A percentile compares a stretch with the other conserved stretches of the same genome.
These are phyloP conservation scores for Boulengeromyrus knoepffleri DNA, from an alignment of 2,113 vertebrate genomes.

Conservation along the genomic window DNA sequence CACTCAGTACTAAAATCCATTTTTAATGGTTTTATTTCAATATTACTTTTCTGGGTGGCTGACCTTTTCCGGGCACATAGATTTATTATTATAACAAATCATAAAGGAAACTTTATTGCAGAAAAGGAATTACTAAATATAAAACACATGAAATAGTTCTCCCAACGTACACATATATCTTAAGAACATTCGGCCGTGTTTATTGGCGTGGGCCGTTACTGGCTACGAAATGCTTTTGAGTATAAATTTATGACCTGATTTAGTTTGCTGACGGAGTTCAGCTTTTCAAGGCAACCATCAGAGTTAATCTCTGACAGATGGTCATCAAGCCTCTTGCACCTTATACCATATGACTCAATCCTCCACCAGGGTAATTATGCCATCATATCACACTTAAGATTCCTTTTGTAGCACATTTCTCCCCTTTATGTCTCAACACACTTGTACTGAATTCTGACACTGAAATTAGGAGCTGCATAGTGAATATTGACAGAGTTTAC, in stretches of 20 bases:
- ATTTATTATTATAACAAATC: slow-evolving; percentile 10
- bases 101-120: slow-evolving; percentile 5
- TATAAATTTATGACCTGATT: slow-evolving; percentile 6
- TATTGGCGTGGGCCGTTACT: background rate
- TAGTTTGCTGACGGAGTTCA: background rate
- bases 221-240: background rate
- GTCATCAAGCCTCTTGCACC: background rate
- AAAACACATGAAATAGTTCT: background rate
- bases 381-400: slow-evolving; percentile 5
- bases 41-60: background rate
- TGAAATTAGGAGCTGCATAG: background rate
- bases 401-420: background rate
- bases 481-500: background rate
- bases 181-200: background rate
- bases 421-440: background rate
- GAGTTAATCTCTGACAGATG: slow-evolving; percentile 11
- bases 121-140: background rate
- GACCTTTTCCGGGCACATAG: background rate
- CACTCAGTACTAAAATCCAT: slow-evolving; percentile 1
- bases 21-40: background rate
- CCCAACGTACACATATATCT: background rate
- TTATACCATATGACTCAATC: background rate
- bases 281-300: background rate
- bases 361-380: slow-evolving; percentile 11
- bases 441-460: slow-evolving; percentile 4